Conservation (phyloP, 2,797 vertebrate species). For the Myripristis murdjan region DNA sequence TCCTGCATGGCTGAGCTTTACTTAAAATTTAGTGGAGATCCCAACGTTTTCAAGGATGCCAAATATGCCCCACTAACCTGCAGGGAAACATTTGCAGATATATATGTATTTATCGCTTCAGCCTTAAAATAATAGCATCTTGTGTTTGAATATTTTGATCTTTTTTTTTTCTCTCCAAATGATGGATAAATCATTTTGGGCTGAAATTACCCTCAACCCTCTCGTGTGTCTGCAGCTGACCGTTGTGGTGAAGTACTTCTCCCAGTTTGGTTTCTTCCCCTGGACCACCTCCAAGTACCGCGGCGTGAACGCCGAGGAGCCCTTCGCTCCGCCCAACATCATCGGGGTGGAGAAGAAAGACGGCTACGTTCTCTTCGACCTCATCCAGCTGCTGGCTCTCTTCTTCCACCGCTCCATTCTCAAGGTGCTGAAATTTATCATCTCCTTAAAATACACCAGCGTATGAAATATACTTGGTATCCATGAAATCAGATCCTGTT, state of each 20-base stretch:
- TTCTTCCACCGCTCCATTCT: slow-evolving; percentile 86
- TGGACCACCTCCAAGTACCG: slow-evolving; percentile 85
- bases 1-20: no score
- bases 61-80: no score
- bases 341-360: slow-evolving; percentile 85
- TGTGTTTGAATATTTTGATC: no score
- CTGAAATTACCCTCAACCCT: neutral
- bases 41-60: no score
- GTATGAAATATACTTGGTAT: no score
- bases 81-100: no score
- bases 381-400: slow-evolving; percentile 85
- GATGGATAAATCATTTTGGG: neutral
- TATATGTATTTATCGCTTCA: no score
- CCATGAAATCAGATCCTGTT: no score
- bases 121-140: no score
- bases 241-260: slow-evolving; percentile 89
- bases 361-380: slow-evolving; percentile 81
- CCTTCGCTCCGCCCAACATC: slow-evolving; percentile 85
- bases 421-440: slow-evolving; percentile 70
- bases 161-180: neutral
- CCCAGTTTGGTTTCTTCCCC: slow-evolving; percentile 89
- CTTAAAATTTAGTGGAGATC: no score
- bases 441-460: no score
- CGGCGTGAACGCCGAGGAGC: slow-evolving; percentile 84
- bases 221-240: slow-evolving; percentile 79